Base-by-base conservation (phyloP, 2,797 vertebrate species). In the Danio aesculapii region DNA sequence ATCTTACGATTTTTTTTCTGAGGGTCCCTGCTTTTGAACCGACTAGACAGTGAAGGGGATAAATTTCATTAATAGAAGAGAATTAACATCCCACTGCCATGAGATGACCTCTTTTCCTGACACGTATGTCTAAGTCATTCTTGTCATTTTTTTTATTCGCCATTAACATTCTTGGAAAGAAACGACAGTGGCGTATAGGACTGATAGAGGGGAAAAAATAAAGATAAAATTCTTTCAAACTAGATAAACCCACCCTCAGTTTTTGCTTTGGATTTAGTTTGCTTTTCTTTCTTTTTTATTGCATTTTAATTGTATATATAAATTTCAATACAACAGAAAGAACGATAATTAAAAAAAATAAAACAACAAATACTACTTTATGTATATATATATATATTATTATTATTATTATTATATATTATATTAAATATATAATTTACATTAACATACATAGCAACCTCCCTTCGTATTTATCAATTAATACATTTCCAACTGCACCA, bases 31-130 rank as follows among this genome's bases (percentile, higher is more conserved):
- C 89, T 90, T 93, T 93, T 86, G 86, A 88, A 86, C 84, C 82
- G 87, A 91, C 79, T 89, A 92, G 90, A 95, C 88, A 92, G 93
- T 88, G 85, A 94, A 90, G 85, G 91, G 94, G 95, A 95, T 95
- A 95, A 90, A 96, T 97, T 96, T 96, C 94, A 95, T 96, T 97
- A 97, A 97, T 96, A 93, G 95, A 92, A 92, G 87, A 93, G 94
- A 95, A 96, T 97, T 97, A 96, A 95, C 94, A 96, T 95, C 92
- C 92, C 88, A 91, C 93, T 94, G 94, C 95, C 95, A 94, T 90
- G 92, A 93, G 93, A 94, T 96, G 96, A 97, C 96, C 96, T 85
- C 93, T 89, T 92, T 95, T 94, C 92, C 94, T 96, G 95, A 97
- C 95, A 95, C 93, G 94, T 89, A 93, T 88, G 91, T 96, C 95